Base-by-base conservation (phyloP, 2,888 invertebrate species). In the Ornithoptera priamus region DNA sequence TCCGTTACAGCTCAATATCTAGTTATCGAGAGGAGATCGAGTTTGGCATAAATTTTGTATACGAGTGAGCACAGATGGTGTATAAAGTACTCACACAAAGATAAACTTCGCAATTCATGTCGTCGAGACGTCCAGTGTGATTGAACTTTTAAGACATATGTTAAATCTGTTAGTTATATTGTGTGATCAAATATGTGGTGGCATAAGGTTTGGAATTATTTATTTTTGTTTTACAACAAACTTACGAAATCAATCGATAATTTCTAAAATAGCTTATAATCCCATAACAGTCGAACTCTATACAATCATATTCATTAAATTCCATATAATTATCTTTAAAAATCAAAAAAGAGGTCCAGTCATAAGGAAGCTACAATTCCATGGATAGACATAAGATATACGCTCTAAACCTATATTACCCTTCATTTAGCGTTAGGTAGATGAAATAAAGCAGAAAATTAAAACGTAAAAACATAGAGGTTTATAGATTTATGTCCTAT, bases 11-110 rank as follows among this genome's bases (percentile, higher is more conserved):
- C 42, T 65, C 69, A 69, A 69, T 69, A 39, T 39, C 53, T 56
- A 22, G 22, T 22, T 22, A 22, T 22, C 22, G 22, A 22, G 22
- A 22, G 56, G 30, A 42, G n/a, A 36, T 60, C 60, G 53, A 61
- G 36, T 65, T 69, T n/a, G 60, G 61, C 64, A 69, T 69, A 67
- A 68, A 68, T 62, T 68, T 69, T 42, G 42, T 53, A 53, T 39
- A 56, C 24, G 59, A 61, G 62, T 58, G 30, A 7, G 60, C 17
- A 42, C 61, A 61, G 42, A 61, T 42, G 61, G 46, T 30, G 65
- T 42, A 42, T 68, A 53, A 64, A 20, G 63, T 1, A n/a, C 36
- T 53, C 63, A 60, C 24, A 61, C 60, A 15, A 64, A 36, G 22
- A 50, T 63, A 56, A 60, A n/a, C 20, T 56, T 61, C 61, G 39